Conservation (phyloP, 2,888 invertebrate species). For the Philereme transversata region DNA sequence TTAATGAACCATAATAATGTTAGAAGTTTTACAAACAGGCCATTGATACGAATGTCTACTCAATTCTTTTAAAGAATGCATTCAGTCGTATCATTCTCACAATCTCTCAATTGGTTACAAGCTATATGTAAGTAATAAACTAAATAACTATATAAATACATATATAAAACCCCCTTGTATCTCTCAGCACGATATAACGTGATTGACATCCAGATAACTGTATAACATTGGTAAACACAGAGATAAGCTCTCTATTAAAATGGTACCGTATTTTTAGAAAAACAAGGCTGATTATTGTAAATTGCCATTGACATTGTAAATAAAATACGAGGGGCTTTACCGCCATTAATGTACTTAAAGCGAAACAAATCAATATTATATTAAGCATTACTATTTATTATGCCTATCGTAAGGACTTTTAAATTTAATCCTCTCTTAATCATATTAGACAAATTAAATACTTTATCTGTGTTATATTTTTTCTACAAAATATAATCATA, state of each 20-base stretch:
- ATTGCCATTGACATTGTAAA: too few species aligned
- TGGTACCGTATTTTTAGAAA: not conserved
- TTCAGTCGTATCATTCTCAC: too few species aligned
- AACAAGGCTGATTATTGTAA: not conserved
- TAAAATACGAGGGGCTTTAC: not conserved
- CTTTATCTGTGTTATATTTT: too few species aligned
- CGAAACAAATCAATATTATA: conserved; percentile 5
- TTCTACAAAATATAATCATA: too few species aligned
- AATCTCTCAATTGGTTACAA: not conserved
- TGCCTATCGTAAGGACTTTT: too few species aligned
- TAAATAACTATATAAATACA: not conserved
- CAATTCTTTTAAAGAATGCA: too few species aligned
- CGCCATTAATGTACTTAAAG: conserved; percentile 1
- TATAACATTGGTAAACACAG: not conserved
- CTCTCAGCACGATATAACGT: conserved; percentile 8
- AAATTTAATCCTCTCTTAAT: too few species aligned
- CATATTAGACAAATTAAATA: too few species aligned
- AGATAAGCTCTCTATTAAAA: conserved; percentile 1
- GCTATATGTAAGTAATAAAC: not conserved
- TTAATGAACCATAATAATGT: too few species aligned
- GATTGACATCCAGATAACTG: conserved; percentile 12
- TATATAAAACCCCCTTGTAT: conserved; percentile 1
- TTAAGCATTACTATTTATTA: too few species aligned
- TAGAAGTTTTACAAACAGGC: too few species aligned
- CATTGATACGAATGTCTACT: too few species aligned